These are phyloP conservation scores for Amazona vittata DNA, from an alignment of 2,113 vertebrate genomes.

Conservation along the genomic window DNA sequence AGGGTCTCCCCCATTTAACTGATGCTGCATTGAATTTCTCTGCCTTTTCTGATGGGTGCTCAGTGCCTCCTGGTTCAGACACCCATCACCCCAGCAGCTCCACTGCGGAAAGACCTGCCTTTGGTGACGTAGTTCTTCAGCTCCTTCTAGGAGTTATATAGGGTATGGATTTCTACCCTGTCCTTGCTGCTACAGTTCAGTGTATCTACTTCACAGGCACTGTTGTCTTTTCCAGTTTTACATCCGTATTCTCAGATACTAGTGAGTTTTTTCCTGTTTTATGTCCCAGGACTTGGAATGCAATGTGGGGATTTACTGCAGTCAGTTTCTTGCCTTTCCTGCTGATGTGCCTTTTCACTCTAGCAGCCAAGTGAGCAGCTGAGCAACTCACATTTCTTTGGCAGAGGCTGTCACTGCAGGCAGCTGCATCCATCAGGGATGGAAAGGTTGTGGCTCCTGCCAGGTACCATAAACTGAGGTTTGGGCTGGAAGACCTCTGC, in stretches of 20 bases:
- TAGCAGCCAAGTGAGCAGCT: background rate
- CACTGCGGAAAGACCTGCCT: background rate
- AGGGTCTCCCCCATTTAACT: background rate
- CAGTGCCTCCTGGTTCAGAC: rapidly evolving
- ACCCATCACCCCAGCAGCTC: too few relatives aligned
- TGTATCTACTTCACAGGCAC: background rate
- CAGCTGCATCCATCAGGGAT: background rate
- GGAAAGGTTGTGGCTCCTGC: background rate
- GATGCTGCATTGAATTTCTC: background rate
- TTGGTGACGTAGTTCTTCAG: background rate
- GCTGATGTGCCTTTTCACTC: background rate
- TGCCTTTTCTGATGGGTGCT: background rate
- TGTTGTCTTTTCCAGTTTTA: background rate
- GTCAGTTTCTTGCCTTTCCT: background rate
- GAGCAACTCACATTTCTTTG: background rate
- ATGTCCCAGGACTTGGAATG: background rate
- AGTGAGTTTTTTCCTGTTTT: background rate
- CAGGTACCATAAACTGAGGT: background rate
- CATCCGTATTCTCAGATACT: background rate
- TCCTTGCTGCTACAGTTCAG: background rate
- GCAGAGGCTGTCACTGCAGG: background rate
- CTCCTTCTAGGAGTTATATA: background rate
- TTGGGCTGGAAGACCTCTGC: background rate
- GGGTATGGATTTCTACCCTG: background rate
- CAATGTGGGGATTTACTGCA: background rate